These are phyloP conservation scores for Hyles vespertilio DNA, from an alignment of 1,140 invertebrate genomes.

Conservation along the genomic window DNA sequence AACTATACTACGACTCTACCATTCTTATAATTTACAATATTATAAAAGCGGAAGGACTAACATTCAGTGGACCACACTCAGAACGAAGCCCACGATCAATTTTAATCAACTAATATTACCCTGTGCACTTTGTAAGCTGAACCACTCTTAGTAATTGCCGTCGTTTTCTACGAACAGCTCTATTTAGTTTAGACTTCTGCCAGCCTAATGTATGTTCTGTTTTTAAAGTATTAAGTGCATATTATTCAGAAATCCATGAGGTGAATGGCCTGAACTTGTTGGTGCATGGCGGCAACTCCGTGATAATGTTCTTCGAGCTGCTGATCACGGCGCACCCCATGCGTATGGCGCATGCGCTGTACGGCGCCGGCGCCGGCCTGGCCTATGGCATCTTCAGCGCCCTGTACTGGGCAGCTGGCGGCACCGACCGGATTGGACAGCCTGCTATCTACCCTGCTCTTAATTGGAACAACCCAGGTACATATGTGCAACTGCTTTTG, in stretches of 20 bases:
- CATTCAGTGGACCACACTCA: too few species aligned
- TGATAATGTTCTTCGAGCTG: conserved; percentile 86
- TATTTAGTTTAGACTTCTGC: too few species aligned
- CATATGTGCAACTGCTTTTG: neutral
- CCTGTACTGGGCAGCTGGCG: conserved; percentile 62
- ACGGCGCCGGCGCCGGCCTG: conserved; percentile 74
- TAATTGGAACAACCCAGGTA: conserved; percentile 67
- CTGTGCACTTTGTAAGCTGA: too few species aligned
- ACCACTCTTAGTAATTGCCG: too few species aligned
- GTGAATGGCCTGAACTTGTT: conserved; percentile 82
- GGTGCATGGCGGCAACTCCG: conserved; percentile 84
- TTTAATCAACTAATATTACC: too few species aligned
- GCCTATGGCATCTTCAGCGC: conserved; percentile 63
- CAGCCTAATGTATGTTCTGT: too few species aligned
- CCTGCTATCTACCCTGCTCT: conserved; percentile 58
- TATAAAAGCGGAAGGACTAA: too few species aligned
- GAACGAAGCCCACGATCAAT: too few species aligned
- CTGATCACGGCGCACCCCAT: conserved; percentile 82
- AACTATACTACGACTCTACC: too few species aligned
- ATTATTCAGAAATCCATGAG: conserved; percentile 64
- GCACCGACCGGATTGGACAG: conserved; percentile 52
- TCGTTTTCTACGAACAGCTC: too few species aligned
- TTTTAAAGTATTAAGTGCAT: too few species aligned
- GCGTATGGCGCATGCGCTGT: conserved; percentile 79
- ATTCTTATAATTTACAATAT: too few species aligned